Evolutionary conservation across 30 jellyfish, hydroid and myxozoan species (phyloP), one percentile per base, ranked within the genome.

Genomic region (Aurelia aurita complex sp. Pacific): DNA sequence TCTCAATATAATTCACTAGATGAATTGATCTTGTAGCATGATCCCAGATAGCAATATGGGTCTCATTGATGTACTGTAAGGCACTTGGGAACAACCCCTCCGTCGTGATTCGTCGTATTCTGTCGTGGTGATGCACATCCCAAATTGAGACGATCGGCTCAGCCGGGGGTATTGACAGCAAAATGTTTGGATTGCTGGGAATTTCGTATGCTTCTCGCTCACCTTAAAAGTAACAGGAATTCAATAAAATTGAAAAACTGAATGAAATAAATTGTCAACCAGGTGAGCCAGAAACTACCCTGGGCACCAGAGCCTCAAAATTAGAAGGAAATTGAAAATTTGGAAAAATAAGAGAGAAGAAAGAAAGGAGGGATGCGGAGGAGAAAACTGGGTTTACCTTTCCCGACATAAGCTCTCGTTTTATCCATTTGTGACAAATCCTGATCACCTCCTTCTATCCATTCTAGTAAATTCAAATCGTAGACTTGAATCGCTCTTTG

Each of bases 401-500:
- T 70, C 2, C 97, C 97, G 18, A 86, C 91, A 69, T 73, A 92
- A 10, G 96, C 97, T 46, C 42, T 64, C 23, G 97, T 80, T 65
- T 92, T 92, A 13, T 92, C 98, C 8, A 92, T 72, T 16, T 72
- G 97, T 5, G 92, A 53, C 62, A 66, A 59, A 40, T 79, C 81
- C 57, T 80, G 63, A 67, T 85, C 87, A 4, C 95, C 92, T 40
- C 90, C 92, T 14, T 34, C 95, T 1, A 43, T 34, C 51, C 69
- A 85, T 2, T 86, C 95, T 13, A 92, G 19, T 64, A 66, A 69
- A 14, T 75, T 89, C 68, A 87, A 40, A 53, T 92, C 96, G 61
- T 92, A 92, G 6, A 92, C 98, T 2, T 86, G 92, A 23, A 92
- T 59, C 12, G 98, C 97, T 16, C 81, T 60, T 72, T 65, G 88